Evolutionary conservation across 2,888 invertebrate genomes (phyloP).

Genomic region (Halictus ligatus): DNA sequence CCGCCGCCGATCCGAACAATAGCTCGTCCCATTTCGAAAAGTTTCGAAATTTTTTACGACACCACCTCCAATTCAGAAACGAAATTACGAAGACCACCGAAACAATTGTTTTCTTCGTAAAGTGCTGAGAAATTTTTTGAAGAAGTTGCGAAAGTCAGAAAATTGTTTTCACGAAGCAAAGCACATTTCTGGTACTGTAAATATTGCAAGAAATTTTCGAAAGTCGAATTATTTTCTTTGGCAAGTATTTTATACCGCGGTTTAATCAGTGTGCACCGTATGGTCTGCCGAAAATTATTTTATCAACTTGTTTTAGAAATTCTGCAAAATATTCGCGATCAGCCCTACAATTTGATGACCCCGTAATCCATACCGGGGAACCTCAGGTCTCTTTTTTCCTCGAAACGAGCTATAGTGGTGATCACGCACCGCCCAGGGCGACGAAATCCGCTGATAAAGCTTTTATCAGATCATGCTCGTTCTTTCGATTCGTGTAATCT

Average conservation of each 20-base stretch:
- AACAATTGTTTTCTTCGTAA: not conserved
- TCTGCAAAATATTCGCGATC: not conserved
- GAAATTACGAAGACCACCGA: not conserved
- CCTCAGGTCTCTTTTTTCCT: not conserved
- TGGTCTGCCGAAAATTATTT: not conserved
- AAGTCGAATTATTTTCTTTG: not conserved
- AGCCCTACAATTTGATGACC: not conserved
- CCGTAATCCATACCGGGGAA: not conserved
- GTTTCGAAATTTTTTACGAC: not conserved
- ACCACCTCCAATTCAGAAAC: not conserved
- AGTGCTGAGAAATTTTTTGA: not conserved
- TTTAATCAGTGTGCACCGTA: not conserved
- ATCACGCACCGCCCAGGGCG: not conserved
- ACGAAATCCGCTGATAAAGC: not conserved
- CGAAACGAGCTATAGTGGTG: not conserved
- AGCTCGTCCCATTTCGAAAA: not conserved
- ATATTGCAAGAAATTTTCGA: too few species aligned
- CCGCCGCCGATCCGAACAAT: not conserved
- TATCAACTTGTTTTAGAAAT: not conserved
- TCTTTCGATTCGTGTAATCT: constrained; percentile 2
- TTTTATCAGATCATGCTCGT: not conserved
- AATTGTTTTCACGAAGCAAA: not conserved
- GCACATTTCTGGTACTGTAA: not conserved
- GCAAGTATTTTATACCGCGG: not conserved
- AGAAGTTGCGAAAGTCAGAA: not conserved